A percentile compares a stretch with the other conserved stretches of the same genome.
phyloP scores from a whole-genome alignment of 2,797 vertebrate species.

The Oreonectes daqikongensis region DNA sequence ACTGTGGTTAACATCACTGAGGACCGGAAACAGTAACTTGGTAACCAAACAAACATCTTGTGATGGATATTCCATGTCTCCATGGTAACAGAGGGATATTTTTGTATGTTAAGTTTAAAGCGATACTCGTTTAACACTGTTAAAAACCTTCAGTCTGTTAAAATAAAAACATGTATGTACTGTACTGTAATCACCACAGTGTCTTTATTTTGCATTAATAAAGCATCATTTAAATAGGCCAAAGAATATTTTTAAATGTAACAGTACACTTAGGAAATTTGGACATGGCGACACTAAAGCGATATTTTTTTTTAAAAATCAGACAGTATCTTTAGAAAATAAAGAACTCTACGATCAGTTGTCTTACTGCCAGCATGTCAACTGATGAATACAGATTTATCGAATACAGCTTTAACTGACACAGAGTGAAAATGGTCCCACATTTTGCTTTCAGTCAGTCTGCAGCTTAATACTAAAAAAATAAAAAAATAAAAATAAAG shows the following conservation, averaged over 20 bases:
- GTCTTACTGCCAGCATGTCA: not conserved
- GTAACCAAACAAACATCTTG: not conserved
- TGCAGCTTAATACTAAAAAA: not conserved
- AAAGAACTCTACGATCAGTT: constrained; percentile 10
- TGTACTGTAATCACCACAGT: not conserved
- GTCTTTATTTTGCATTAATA: constrained; percentile 7
- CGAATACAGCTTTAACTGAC: not conserved
- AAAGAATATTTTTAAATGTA: constrained; percentile 9
- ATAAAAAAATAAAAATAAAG: not conserved
- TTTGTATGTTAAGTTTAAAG: not conserved
- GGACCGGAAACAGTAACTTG: constrained; percentile 45
- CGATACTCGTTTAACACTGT: not conserved
- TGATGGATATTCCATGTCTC: not conserved
- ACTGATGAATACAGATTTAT: not conserved
- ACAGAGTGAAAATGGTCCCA: not conserved
- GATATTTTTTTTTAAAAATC: not conserved
- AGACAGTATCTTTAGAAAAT: not conserved
- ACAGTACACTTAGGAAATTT: constrained; percentile 11
- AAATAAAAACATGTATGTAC: constrained; percentile 15
- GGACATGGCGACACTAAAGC: not conserved
- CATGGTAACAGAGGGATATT: not conserved
- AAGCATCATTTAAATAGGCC: not conserved
- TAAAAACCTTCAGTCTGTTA: not conserved
- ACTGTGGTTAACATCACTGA: constrained; percentile 82
- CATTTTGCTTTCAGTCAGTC: not conserved